These are phyloP conservation scores for Entosphenus tridentatus DNA, from an alignment of 2,113 vertebrate genomes.

Conservation along the genomic window DNA sequence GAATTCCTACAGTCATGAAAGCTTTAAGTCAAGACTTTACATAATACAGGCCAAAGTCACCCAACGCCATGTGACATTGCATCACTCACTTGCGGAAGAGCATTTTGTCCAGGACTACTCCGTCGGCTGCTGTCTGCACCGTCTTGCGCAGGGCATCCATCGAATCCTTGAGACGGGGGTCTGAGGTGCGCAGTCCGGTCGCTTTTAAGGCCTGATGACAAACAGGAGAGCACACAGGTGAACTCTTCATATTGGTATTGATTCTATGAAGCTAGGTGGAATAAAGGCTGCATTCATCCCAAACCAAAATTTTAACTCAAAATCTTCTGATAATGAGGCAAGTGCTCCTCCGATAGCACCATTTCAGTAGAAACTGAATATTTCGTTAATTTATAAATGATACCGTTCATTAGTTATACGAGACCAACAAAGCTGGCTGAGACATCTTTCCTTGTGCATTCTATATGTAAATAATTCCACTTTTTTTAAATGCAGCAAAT, in stretches of 20 bases:
- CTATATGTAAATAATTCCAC: no score
- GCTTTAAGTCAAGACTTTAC: no score
- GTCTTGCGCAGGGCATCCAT: constrained; percentile 96
- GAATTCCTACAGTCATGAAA: no score
- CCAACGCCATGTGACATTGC: no score
- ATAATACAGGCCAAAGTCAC: no score
- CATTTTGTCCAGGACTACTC: constrained; percentile 77
- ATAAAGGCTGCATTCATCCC: neutral
- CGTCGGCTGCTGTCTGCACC: constrained; percentile 72
- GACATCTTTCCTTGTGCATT: no score
- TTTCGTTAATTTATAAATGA: neutral
- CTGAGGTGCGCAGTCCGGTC: constrained; percentile 79
- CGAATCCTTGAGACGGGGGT: constrained; percentile 85
- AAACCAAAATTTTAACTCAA: neutral
- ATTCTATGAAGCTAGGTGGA: neutral
- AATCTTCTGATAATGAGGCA: neutral
- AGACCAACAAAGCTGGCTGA: no score
- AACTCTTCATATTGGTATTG: constrained; percentile 6
- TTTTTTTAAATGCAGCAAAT: no score
- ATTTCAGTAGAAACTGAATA: neutral
- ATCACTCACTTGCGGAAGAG: constrained; percentile 84
- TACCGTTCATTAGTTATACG: no score
- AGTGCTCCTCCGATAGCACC: neutral
- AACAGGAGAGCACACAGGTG: no score
- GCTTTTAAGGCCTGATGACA: constrained; percentile 58